Evolutionary conservation across 2,113 vertebrate genomes (phyloP).

Genomic region (Odocoileus virginianus): DNA sequence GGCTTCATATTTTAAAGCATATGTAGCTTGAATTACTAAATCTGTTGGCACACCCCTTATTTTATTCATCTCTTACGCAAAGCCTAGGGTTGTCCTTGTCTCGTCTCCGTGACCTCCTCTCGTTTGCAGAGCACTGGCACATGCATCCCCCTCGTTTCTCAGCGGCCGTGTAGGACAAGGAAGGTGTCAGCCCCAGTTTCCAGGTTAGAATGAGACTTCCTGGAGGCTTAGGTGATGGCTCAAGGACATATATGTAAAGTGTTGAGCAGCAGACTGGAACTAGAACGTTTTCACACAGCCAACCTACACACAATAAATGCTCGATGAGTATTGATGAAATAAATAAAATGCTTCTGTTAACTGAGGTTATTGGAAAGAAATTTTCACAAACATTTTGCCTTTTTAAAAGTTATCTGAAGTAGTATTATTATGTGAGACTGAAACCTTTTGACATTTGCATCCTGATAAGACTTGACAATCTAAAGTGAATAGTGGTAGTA

Average conservation of each 20-base stretch:
- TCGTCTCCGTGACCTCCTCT: background rate
- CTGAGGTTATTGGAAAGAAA: background rate
- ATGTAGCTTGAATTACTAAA: background rate
- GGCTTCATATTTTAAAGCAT: background rate
- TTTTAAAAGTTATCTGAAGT: slow-evolving; percentile 20
- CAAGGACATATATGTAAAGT: background rate
- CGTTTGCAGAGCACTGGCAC: background rate
- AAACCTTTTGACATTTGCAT: background rate
- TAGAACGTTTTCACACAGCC: background rate
- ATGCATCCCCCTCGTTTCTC: background rate
- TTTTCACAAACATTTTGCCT: background rate
- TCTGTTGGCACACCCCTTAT: background rate
- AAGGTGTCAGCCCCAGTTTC: background rate
- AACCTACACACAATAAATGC: too few relatives aligned
- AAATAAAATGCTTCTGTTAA: background rate
- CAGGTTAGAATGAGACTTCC: background rate
- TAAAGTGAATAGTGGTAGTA: background rate
- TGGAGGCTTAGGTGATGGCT: background rate
- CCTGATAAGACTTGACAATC: background rate
- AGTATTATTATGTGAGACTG: background rate
- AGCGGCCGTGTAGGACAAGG: background rate
- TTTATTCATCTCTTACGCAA: background rate
- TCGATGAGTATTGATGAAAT: background rate
- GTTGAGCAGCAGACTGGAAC: background rate
- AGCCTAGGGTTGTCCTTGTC: background rate